These are phyloP conservation scores for Paramormyrops kingsleyae DNA, from an alignment of 2,113 vertebrate genomes.

Conservation along the genomic window DNA sequence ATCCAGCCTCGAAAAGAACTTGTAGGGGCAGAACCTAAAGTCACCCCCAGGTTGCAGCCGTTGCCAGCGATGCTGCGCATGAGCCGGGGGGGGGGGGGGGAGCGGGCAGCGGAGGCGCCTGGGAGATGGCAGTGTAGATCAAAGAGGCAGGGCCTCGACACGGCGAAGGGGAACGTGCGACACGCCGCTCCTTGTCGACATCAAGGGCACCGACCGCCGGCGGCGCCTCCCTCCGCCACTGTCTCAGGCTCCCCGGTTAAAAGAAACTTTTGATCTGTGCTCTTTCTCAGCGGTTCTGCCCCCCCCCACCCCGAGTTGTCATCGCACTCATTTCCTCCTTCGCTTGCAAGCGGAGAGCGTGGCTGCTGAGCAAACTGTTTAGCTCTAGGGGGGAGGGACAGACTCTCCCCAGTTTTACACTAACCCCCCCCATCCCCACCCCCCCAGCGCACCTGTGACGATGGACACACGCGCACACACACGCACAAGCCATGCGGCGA, in stretches of 20 bases:
- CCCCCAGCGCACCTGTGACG: neutral
- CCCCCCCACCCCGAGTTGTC: neutral
- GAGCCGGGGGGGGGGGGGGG: neutral
- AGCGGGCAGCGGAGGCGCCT: constrained; percentile 18
- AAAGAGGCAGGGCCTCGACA: constrained; percentile 1
- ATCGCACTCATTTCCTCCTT: neutral
- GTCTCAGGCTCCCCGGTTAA: constrained; percentile 14
- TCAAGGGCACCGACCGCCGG: constrained; percentile 52
- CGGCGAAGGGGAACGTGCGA: constrained; percentile 32
- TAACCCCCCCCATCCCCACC: too few relatives aligned
- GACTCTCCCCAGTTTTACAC: neutral
- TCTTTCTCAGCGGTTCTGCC: neutral
- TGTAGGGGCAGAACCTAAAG: neutral
- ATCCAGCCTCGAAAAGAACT: neutral
- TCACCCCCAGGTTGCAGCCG: neutral
- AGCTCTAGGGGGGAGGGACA: neutral
- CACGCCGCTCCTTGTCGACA: constrained; percentile 51
- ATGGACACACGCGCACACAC: neutral
- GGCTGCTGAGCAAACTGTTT: neutral
- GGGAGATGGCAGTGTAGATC: neutral
- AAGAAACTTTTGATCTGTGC: constrained; percentile 44
- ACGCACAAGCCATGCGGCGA: neutral
- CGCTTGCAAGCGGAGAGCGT: neutral
- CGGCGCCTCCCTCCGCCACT: constrained; percentile 39
- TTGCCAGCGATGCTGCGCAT: neutral